Evolutionary conservation across 2,113 vertebrate species (phyloP), one percentile per base, ranked within the genome.

Genomic region (Sebastes fasciatus): DNA sequence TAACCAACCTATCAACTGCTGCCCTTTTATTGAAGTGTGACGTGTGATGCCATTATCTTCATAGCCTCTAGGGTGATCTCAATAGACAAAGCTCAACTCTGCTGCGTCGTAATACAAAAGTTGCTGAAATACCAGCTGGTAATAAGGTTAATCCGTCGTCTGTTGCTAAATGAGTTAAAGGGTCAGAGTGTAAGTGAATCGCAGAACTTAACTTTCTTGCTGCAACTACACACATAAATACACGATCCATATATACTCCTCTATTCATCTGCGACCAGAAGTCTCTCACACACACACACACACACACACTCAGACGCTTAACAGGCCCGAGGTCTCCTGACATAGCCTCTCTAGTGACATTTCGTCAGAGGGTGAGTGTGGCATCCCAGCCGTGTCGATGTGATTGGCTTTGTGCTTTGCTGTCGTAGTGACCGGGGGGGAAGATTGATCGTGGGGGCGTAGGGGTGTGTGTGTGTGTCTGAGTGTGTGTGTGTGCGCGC

Each of bases 381-480:
- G 89, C 85, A 81, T 85, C 74, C 67, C 26, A 43, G 72, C 54
- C 34, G 62, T 88, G 89, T 90, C 82, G 88, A 87, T 84, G 90
- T 93, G 92, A 94, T 90, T 92, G 91, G 86, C 92, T 91, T 91
- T 93, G 90, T 92, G 81, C 88, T 91, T 86, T 87, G 84, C 91
- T 91, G 91, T 91, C 79, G 65, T 70, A 74, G 68, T 81, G 79
- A 88, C 81, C 74, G 66, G 70, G 72, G 72, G 48, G 17, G 77
- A 89, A 92, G 91, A 94, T 93, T 93, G 93, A 94, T 94, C 83
- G 75, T 70, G 79, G 69, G 63, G 69, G 74, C 5, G 67, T 34
- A 54, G 48, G 6, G 40, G 67, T 63, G 68, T 65, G 63, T 74
- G 64, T 64, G 64, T 54, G 46, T 48, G 19, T 21, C 73, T 46